A percentile compares a stretch with the other conserved stretches of the same genome.
Conservation (phyloP, 2,797 vertebrate species). For the Melanotaenia pygmaea region DNA sequence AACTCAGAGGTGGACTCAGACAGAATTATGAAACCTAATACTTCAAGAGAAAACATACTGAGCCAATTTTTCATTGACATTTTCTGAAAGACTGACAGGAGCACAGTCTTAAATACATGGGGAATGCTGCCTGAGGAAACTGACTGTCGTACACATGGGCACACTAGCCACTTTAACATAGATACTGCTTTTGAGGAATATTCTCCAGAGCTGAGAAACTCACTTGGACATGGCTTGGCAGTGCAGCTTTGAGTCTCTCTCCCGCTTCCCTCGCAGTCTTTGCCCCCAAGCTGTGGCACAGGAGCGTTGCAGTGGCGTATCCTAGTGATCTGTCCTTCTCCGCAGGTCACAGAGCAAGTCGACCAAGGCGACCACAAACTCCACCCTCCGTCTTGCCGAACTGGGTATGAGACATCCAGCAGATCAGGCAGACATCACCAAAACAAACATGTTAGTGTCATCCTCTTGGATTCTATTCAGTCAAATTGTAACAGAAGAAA, state of each 20-base stretch:
- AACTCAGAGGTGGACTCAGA: slow-evolving; percentile 18
- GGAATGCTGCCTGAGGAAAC: slow-evolving; percentile 59
- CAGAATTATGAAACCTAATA: slow-evolving; percentile 42
- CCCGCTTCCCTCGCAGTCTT: slow-evolving; percentile 90
- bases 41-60: slow-evolving; percentile 52
- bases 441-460: slow-evolving; percentile 46
- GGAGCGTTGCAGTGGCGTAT: slow-evolving; percentile 98
- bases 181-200: slow-evolving; percentile 33
- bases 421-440: slow-evolving; percentile 31
- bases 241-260: slow-evolving; percentile 93
- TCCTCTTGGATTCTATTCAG: slow-evolving; percentile 37
- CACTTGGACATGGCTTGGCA: slow-evolving; percentile 91
- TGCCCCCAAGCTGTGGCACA: slow-evolving; percentile 93
- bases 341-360: slow-evolving; percentile 94
- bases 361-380: slow-evolving; percentile 99
- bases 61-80: slow-evolving; percentile 59
- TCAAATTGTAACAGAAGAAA: slow-evolving; percentile 27
- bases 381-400: slow-evolving; percentile 96
- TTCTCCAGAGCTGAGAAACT: slow-evolving; percentile 48
- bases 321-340: slow-evolving; percentile 93
- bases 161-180: slow-evolving; percentile 31
- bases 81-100: slow-evolving; percentile 62
- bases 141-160: slow-evolving; percentile 24
- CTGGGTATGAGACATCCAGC: slow-evolving; percentile 73
- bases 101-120: slow-evolving; percentile 59